These are phyloP conservation scores for Timandra comae DNA, from an alignment of 2,888 invertebrate species.

Conservation along the genomic window DNA sequence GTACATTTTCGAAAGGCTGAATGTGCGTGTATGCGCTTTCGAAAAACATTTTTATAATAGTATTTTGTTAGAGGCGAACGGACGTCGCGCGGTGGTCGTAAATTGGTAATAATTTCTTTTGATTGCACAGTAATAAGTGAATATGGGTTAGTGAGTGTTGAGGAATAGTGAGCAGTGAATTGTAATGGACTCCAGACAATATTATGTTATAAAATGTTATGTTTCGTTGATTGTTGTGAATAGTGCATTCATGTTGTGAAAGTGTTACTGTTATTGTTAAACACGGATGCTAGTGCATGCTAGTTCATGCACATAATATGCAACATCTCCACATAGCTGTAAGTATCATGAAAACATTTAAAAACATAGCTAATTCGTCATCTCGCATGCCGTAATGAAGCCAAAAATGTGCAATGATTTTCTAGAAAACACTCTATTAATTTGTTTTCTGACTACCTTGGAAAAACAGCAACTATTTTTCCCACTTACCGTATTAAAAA, in stretches of 20 bases:
- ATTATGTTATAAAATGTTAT: too few relatives aligned
- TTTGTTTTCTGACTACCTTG: too few relatives aligned
- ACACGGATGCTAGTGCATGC: slow-evolving; percentile 43
- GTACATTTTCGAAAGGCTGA: slow-evolving; percentile 70
- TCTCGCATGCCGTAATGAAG: too few relatives aligned
- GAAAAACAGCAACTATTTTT: too few relatives aligned
- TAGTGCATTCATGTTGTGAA: slow-evolving; percentile 58
- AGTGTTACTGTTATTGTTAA: slow-evolving; percentile 60
- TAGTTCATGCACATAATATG: slow-evolving; percentile 15
- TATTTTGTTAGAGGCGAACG: slow-evolving; percentile 64
- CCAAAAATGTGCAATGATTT: too few relatives aligned
- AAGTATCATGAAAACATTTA: background rate
- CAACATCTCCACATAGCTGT: slow-evolving; percentile 22
- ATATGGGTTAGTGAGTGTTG: slow-evolving; percentile 72
- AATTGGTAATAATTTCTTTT: slow-evolving; percentile 73
- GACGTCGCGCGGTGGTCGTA: slow-evolving; percentile 64
- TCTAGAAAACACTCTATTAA: too few relatives aligned
- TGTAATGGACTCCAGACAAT: slow-evolving; percentile 48
- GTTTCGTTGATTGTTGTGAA: slow-evolving; percentile 52
- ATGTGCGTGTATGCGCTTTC: slow-evolving; percentile 69
- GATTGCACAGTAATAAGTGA: slow-evolving; percentile 67
- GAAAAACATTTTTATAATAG: slow-evolving; percentile 63
- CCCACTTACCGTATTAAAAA: too few relatives aligned
- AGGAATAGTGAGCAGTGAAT: slow-evolving; percentile 40
- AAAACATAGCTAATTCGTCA: too few relatives aligned